phyloP scores from a whole-genome alignment of 2,888 invertebrate genomes.

The Caenorhabditis imperialis region DNA sequence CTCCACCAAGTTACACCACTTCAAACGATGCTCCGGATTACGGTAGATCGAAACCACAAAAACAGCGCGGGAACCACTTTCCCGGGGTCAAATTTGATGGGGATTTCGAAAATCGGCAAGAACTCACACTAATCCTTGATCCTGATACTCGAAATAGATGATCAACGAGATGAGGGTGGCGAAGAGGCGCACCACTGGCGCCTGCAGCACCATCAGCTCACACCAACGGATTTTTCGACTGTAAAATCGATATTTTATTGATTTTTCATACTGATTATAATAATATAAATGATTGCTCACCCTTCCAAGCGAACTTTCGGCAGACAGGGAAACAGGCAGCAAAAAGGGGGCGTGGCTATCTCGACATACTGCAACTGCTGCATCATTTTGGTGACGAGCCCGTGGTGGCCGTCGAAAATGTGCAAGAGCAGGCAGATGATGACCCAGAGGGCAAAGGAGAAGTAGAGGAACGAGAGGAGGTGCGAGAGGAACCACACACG shows the following conservation, averaged over 20 bases:
- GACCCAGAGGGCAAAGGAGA: slow-evolving; percentile 74
- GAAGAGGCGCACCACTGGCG: slow-evolving; percentile 70
- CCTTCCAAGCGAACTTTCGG: slow-evolving; percentile 72
- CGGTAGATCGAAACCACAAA: no score
- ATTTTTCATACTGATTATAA: no score
- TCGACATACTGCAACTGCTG: slow-evolving; percentile 59
- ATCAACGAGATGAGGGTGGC: slow-evolving; percentile 73
- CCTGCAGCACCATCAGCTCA: slow-evolving; percentile 74
- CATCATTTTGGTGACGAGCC: slow-evolving; percentile 63
- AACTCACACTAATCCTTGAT: slow-evolving; percentile 71
- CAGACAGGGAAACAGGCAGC: slow-evolving; percentile 75
- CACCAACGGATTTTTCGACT: slow-evolving; percentile 65
- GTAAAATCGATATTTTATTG: neutral
- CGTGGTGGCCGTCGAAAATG: slow-evolving; percentile 72
- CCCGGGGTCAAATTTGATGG: no score
- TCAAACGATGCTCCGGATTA: no score
- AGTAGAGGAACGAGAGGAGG: slow-evolving; percentile 74
- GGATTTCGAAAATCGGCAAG: no score
- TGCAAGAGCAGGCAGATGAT: slow-evolving; percentile 75
- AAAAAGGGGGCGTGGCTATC: slow-evolving; percentile 75
- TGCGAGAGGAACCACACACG: slow-evolving; percentile 75
- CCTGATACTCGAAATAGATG: slow-evolving; percentile 74
- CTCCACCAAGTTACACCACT: no score
- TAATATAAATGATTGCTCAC: no score
- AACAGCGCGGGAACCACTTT: no score